Evolutionary conservation across 1,140 invertebrate genomes (phyloP), one percentile per base, ranked within the genome.

Genomic region (Drosophila nigrodunni): DNA sequence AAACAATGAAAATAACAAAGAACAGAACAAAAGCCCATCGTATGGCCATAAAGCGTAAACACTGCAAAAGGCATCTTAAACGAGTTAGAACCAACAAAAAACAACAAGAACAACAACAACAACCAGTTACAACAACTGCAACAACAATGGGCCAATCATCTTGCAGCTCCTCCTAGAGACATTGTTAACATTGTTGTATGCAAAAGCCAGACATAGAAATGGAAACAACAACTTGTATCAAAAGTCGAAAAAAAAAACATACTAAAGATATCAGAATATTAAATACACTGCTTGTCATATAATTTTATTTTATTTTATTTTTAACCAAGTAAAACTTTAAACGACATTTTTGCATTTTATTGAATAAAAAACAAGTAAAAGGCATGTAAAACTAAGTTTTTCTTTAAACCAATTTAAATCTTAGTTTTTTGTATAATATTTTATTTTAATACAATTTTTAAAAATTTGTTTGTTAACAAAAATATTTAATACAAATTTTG

Each of bases 11-110:
- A 5, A 64, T 68, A 6, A 44, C 75, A 41, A 61, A 68, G 13
- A 46, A 18, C 34, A 37, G 52, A 62, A 74, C 62, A 74, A 80
- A 74, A 68, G 60, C 39, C 37, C 50, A 35, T 21, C 21, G 43
- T 52, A 64, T 15, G 68, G 49, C 70, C 69, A 75, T 50, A 72
- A 72, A 79, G 74, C 77, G 77, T 79, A 49, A 76, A 79, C 39
- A 18, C 49, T 70, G 62, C 58, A 67, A 50, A 70, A 64, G 54
- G 39, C 67, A 71, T 30, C 35, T 58, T 41, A 66, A 66, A 60
- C 65, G 57, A 72, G 61, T 72, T 72, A 66, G 55, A 76, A 59
- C 7, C 50, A 66, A 18, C 21, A 55, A 47, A 39, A 15, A 50
- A 59, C 18, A 71, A 41, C 5, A 46, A 49, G 47, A 52, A 44